These are phyloP conservation scores for Anguilla marmorata DNA, from an alignment of 2,797 vertebrate species.

Conservation along the genomic window DNA sequence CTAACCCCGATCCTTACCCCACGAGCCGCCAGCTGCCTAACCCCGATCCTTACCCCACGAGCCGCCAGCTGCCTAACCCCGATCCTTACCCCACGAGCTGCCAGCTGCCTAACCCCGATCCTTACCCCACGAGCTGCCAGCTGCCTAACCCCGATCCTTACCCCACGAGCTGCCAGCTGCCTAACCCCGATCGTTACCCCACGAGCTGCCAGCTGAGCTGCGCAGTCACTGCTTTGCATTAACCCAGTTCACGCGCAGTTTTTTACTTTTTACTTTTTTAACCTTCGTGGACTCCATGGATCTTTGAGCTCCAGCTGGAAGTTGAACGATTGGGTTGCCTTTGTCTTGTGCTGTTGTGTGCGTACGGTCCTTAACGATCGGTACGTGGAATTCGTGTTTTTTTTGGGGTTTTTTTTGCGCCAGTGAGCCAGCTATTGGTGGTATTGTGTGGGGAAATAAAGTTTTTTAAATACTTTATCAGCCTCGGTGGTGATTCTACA, in stretches of 20 bases:
- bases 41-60: neutral
- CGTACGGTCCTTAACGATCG: neutral
- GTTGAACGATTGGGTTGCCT: constrained; percentile 27
- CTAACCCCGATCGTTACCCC: neutral
- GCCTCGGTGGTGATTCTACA: neutral
- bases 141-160: neutral
- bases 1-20: neutral
- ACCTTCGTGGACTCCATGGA: constrained; percentile 27
- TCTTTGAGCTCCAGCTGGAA: constrained; percentile 33
- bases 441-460: neutral
- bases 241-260: neutral
- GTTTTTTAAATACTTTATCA: neutral
- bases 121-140: neutral
- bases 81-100: neutral
- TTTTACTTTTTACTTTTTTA: neutral
- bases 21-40: neutral
- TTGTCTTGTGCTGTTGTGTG: neutral
- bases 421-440: neutral
- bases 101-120: neutral
- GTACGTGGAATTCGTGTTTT: neutral
- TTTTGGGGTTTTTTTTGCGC: no score
- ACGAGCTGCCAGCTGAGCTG: neutral
- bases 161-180: neutral
- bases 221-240: neutral
- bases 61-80: neutral